Base-by-base conservation (phyloP, 2,888 invertebrate genomes). In the Aspidiotus rigidus region DNA sequence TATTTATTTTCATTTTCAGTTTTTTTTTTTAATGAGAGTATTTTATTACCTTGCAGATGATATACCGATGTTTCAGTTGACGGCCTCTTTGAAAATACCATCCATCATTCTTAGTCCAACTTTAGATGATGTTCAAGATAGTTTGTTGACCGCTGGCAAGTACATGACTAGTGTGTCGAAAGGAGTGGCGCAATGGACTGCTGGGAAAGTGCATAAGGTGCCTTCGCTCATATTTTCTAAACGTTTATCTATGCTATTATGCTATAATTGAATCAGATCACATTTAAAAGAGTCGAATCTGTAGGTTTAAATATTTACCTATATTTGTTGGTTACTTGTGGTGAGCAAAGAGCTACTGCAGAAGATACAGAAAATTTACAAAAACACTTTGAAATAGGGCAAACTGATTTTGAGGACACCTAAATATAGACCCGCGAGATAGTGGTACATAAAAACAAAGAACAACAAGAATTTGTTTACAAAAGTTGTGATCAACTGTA, bases 181-280 rank as follows among this genome's bases (percentile, higher is more conserved):
- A 78, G 91, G 93, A 41, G 91, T 96, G 28, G 89, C 90, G 0
- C 93, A 93, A 76, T 96, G 96, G 96, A 86, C 87, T 7, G 90
- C 88, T 62, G 89, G 88, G 60, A 84, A 83, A 75, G 42, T 49
- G n/a, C 49, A 11, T n/a, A 49, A 49, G n/a, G 49, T 49, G 49
- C 6, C 49, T 49, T 49, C n/a, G 10, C 11, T 6, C 49, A n/a
- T 49, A 49, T 49, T 49, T n/a, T n/a, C 10, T n/a, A 49, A 49
- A n/a, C n/a, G 6, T 49, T 49, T 49, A 49, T 49, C 49, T n/a
- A 28, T 2, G 49, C n/a, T 13, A 49, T 1, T 49, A n/a, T 49
- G 49, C n/a, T 49, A 11, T n/a, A n/a, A n/a, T n/a, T 49, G 49
- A 49, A 49, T 13, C 49, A 28, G 28, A 5, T 28, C 5, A 28